phyloP scores from a whole-genome alignment of 1,140 invertebrate genomes.

The Helicoverpa armigera region DNA sequence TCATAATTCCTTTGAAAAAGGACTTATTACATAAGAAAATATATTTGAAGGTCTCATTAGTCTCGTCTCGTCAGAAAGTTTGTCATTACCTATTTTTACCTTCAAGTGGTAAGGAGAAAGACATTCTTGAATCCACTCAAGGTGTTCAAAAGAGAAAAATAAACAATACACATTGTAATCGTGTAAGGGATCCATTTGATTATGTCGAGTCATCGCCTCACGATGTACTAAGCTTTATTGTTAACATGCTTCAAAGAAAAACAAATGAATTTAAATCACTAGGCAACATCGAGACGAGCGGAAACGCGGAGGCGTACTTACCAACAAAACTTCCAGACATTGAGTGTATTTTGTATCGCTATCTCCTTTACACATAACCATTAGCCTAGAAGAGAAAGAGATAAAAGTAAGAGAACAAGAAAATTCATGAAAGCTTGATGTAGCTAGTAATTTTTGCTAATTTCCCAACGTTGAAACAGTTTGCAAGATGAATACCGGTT shows the following conservation, averaged over 20 bases:
- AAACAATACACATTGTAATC: conserved; percentile 69
- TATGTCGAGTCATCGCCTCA: conserved; percentile 62
- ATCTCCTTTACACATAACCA: conserved; percentile 8
- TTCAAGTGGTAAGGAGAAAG: neutral
- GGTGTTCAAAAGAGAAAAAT: conserved; percentile 58
- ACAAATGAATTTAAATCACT: conserved; percentile 57
- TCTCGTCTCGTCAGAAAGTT: neutral
- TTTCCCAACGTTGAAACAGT: conserved; percentile 35
- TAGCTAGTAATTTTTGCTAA: conserved; percentile 47
- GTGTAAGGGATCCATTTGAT: conserved; percentile 62
- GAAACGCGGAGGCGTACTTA: conserved; percentile 53
- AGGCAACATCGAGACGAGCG: conserved; percentile 40
- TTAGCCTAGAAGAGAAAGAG: conserved; percentile 2
- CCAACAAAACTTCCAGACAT: conserved; percentile 47
- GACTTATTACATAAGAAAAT: neutral
- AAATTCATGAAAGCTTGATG: conserved; percentile 46
- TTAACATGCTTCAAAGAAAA: conserved; percentile 55
- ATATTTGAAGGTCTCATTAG: neutral
- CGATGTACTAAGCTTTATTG: conserved; percentile 54
- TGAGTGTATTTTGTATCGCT: conserved; percentile 41
- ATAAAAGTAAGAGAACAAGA: conserved; percentile 31
- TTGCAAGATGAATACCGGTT: conserved; percentile 20
- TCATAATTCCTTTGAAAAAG: neutral
- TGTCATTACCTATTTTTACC: neutral
- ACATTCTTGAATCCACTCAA: conserved; percentile 22